Evolutionary conservation across 2,113 vertebrate genomes (phyloP).

Genomic region (Cryptomyrus ogoouensis): DNA sequence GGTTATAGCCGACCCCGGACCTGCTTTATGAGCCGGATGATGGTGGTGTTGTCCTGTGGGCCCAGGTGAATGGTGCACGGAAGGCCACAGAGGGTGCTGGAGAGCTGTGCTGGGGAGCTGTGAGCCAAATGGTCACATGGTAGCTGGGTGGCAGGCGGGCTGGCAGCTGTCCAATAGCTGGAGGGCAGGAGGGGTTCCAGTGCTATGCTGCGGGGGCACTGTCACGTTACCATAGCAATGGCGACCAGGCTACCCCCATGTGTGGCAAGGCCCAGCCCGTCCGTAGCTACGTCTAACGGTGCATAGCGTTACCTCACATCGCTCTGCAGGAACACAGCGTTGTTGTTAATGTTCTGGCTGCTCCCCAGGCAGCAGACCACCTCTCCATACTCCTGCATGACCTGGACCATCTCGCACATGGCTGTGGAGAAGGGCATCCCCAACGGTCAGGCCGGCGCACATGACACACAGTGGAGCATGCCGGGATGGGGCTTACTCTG

Average conservation of each 20-base stretch:
- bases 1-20: neutral
- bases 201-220: conserved; percentile 27
- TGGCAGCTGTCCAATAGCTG: neutral
- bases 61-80: conserved; percentile 29
- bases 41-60: conserved; percentile 19
- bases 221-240: conserved; percentile 19
- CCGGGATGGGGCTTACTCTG: conserved; percentile 26
- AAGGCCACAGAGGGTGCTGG: conserved; percentile 36
- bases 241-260: neutral
- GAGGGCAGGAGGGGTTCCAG: conserved; percentile 24
- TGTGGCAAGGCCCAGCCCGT: neutral
- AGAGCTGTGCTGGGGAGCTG: conserved; percentile 13
- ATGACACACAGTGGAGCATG: neutral
- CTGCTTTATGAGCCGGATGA: conserved; percentile 37
- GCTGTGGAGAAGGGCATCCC: neutral
- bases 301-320: conserved; percentile 21
- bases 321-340: conserved; percentile 21
- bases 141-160: neutral
- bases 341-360: conserved; percentile 27
- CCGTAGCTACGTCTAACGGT: neutral
- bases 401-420: conserved; percentile 25
- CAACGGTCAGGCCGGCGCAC: neutral
- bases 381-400: conserved; percentile 28
- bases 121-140: neutral
- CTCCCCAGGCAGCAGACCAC: conserved; percentile 35